These are phyloP conservation scores for Dicyrtoma fusca DNA, from an alignment of 2,888 invertebrate species.

Conservation along the genomic window DNA sequence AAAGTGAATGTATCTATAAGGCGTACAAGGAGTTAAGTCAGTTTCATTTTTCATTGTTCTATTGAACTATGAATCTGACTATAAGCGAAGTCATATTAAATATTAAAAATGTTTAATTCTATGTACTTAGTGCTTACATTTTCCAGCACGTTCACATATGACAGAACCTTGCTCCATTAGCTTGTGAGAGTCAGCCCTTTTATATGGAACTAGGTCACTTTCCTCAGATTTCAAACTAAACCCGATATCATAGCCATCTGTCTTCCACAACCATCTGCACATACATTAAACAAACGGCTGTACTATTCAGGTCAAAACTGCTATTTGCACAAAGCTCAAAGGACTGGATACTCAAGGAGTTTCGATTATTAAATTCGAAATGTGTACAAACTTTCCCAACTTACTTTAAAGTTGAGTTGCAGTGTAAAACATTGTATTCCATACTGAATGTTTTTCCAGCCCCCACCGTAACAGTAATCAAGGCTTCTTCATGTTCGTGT, in stretches of 20 bases:
- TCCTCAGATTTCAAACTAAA: constrained; percentile 43
- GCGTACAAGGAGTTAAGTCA: background rate
- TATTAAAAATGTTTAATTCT: background rate
- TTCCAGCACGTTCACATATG: constrained; percentile 30
- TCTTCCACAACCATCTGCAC: constrained; percentile 48
- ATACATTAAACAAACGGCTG: no score
- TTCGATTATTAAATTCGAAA: no score
- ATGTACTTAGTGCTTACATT: constrained; percentile 25
- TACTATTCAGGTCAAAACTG: no score
- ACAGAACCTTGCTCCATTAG: constrained; percentile 24
- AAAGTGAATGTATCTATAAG: constrained; percentile 15
- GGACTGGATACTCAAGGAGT: no score
- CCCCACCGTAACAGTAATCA: constrained; percentile 40
- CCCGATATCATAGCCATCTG: constrained; percentile 47
- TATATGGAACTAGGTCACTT: constrained; percentile 31
- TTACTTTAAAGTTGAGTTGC: constrained; percentile 37
- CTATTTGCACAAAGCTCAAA: no score
- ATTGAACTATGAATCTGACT: background rate
- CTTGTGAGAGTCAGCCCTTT: constrained; percentile 31
- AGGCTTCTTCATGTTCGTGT: constrained; percentile 33
- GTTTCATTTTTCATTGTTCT: constrained; percentile 1
- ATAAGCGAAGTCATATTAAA: no score
- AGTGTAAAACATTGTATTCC: constrained; percentile 39
- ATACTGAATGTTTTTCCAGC: constrained; percentile 43
- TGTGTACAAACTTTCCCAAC: no score